Conservation (phyloP, 2,797 vertebrate species). For the Mycteria americana region DNA sequence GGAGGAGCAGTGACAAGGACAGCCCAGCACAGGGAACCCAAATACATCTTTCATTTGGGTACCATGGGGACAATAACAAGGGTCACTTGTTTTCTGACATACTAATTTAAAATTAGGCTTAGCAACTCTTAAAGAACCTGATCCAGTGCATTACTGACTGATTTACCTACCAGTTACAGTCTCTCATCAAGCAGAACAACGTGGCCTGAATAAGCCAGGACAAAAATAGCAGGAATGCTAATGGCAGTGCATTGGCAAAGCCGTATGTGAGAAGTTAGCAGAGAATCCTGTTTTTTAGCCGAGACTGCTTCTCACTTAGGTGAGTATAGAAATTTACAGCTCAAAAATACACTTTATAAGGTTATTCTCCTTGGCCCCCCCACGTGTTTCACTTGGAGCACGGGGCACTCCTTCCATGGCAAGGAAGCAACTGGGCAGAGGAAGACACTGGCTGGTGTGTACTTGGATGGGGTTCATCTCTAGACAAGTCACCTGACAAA, state of each 20-base stretch:
- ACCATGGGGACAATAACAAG: neutral
- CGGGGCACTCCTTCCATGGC: neutral
- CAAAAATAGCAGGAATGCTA: neutral
- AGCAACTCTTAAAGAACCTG: neutral
- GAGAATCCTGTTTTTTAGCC: neutral
- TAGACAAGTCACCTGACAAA: conserved; percentile 23
- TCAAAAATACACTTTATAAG: neutral
- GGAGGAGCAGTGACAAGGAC: neutral
- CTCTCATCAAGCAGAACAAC: neutral
- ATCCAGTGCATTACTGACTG: neutral
- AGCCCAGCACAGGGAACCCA: neutral
- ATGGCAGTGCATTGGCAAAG: neutral
- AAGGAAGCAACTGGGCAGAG: neutral
- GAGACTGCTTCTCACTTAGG: neutral
- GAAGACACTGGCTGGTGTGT: neutral
- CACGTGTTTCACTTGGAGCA: neutral
- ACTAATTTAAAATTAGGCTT: neutral
- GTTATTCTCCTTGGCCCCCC: neutral
- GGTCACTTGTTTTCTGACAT: neutral
- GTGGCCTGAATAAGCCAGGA: neutral
- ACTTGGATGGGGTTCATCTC: conserved; percentile 39
- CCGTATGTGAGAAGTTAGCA: neutral
- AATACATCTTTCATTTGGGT: neutral
- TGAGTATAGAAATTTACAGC: neutral
- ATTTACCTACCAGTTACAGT: neutral